These are phyloP conservation scores for Gyps fulvus DNA, from an alignment of 2,113 vertebrate species.

Conservation along the genomic window DNA sequence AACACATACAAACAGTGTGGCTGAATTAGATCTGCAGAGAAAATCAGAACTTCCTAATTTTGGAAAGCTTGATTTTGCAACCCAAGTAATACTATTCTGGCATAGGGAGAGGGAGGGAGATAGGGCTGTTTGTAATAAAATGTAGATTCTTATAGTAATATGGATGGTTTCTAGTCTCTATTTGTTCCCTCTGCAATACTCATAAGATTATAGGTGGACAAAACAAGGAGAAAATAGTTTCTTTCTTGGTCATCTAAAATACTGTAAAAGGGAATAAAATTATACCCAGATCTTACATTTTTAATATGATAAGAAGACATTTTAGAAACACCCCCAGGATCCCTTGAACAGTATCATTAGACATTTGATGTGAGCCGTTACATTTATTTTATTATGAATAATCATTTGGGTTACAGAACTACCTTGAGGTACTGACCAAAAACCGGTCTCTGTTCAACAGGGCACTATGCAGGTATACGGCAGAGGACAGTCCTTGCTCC, in stretches of 20 bases:
- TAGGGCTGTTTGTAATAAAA: not conserved
- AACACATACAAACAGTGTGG: not conserved
- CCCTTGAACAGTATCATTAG: not conserved
- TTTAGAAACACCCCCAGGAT: not conserved
- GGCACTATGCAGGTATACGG: not conserved
- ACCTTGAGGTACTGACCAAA: not conserved
- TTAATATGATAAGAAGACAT: not conserved
- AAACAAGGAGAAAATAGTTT: not conserved
- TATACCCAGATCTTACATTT: not conserved
- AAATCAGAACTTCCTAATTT: conserved; percentile 18
- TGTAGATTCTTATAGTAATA: not conserved
- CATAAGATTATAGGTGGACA: not conserved
- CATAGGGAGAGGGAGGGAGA: not conserved
- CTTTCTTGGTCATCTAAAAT: not conserved
- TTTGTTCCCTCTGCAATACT: not conserved
- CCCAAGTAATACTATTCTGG: not conserved
- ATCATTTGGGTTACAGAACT: not conserved
- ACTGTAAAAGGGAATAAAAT: not conserved
- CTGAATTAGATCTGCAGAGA: not conserved
- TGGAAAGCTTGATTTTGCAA: conserved; percentile 2
- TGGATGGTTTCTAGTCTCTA: not conserved
- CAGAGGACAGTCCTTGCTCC: not conserved
- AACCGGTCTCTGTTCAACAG: not conserved
- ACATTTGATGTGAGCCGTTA: not conserved
- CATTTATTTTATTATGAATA: conserved; percentile 9